A percentile compares a stretch with the other conserved stretches of the same genome.
Conservation (phyloP, 2,888 invertebrate genomes). For the Temnothorax rugatulus region DNA sequence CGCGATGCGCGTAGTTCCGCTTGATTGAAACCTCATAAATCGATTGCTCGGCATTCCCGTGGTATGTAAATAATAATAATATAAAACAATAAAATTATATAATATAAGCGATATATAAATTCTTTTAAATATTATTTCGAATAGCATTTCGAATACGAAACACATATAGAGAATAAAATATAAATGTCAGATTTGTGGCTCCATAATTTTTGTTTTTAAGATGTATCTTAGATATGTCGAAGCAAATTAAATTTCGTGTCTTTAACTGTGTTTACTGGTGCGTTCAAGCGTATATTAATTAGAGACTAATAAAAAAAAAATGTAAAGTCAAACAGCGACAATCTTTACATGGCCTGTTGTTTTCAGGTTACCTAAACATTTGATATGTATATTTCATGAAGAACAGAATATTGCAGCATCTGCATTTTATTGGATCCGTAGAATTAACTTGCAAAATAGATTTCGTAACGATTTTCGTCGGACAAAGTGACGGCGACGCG, state of each 20-base stretch:
- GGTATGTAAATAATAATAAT: background rate
- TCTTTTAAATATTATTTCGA: background rate
- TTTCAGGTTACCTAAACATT: background rate
- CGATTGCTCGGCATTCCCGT: background rate
- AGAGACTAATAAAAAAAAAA: background rate
- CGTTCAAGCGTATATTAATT: background rate
- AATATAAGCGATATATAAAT: background rate
- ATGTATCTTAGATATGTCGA: background rate
- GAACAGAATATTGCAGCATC: slow-evolving; percentile 30
- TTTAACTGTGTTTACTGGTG: background rate
- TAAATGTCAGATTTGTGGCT: background rate
- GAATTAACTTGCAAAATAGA: slow-evolving; percentile 44
- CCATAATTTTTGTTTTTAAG: slow-evolving; percentile 1
- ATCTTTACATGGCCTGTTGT: background rate
- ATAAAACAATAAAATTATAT: background rate
- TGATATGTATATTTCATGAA: slow-evolving; percentile 29
- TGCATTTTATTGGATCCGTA: slow-evolving; percentile 46
- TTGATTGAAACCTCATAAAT: slow-evolving; percentile 23
- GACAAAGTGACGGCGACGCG: background rate
- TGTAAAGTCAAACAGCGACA: slow-evolving; percentile 15
- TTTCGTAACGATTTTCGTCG: slow-evolving; percentile 4
- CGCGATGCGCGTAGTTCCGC: background rate
- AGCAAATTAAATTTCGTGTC: background rate
- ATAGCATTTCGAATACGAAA: background rate
- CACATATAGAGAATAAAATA: background rate